Conservation (phyloP, 2,888 invertebrate genomes). For the Lasiommata megera region DNA sequence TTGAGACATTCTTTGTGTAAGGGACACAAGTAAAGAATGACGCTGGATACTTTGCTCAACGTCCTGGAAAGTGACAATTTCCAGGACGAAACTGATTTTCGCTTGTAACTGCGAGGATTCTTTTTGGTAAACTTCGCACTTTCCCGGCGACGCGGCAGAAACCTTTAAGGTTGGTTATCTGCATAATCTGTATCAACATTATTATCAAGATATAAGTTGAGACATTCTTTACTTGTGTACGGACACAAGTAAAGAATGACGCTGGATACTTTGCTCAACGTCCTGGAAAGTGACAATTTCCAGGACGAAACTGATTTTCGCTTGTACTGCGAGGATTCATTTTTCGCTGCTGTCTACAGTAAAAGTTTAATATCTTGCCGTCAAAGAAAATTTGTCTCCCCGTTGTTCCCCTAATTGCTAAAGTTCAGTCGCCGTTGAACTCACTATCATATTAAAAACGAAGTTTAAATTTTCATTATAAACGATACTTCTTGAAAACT, state of each 20-base stretch:
- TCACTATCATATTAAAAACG: conserved; percentile 11
- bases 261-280: neutral
- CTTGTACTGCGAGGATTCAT: conserved; percentile 2
- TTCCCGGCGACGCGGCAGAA: too few species aligned
- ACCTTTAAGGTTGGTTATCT: too few species aligned
- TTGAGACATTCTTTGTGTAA: too few species aligned
- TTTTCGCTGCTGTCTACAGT: conserved; percentile 11
- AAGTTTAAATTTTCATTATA: conserved; percentile 4
- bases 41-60: neutral
- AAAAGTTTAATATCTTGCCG: conserved; percentile 26
- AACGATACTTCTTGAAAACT: neutral
- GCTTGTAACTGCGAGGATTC: conserved; percentile 6
- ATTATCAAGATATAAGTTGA: too few species aligned
- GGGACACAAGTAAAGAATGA: neutral
- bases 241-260: neutral
- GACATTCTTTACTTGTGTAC: too few species aligned
- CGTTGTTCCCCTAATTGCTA: conserved; percentile 35
- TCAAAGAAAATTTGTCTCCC: conserved; percentile 54
- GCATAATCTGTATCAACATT: too few species aligned
- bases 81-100: conserved; percentile 3
- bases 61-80: conserved; percentile 8
- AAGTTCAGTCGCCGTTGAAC: conserved; percentile 28
- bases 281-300: conserved; percentile 7
- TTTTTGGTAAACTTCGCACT: too few species aligned
- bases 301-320: conserved; percentile 3